Evolutionary conservation across 2,113 vertebrate species (phyloP), one percentile per base, ranked within the genome.

Genomic region (Urocolius indicus): DNA sequence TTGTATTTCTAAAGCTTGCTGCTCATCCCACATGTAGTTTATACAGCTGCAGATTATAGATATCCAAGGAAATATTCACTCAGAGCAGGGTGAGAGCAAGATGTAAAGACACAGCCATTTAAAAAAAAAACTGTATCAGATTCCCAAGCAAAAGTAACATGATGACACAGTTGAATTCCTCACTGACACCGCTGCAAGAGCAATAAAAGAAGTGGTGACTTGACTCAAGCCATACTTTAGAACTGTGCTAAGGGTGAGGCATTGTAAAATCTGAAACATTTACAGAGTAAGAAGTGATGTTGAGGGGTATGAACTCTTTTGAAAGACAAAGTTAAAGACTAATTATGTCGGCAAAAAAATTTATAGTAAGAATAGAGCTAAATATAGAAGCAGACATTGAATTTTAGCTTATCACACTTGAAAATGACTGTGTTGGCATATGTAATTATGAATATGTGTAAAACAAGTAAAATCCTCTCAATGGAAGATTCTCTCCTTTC

Each of bases 1-100:
- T 3, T 52, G 30, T 61, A 32, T 57, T 92, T 46, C 63, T 83
- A 83, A 94, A 88, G 22, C 21, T 92, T 94, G 16, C 16, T 90
- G 30, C 11, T 80, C 76, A 43, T 90, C 82, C 84, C 38, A 86
- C 2, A 0, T 76, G 14, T 45, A 27, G 79, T 94, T 96, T 97
- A 63, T 83, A 92, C 52, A 93, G 76, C 58, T 94, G 74, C 62
- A 89, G 30, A 58, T 90, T 63, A 76, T 7, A 61, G 24, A 77
- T 85, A 71, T 19, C 46, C 75, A 65, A 90, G 85, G n/a, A 95
- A 95, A 81, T 73, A 73, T 21, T 84, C 51, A 26, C 66, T 76
- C 2, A 57, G 69, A 41, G 23, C 18, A 77, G 87, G 22, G 13
- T 74, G 58, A 87, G 46, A 61, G 55, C 26, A 59, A 71, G 43